These are phyloP conservation scores for Erythrocercus mccallii DNA, from an alignment of 2,113 vertebrate species.

Conservation along the genomic window DNA sequence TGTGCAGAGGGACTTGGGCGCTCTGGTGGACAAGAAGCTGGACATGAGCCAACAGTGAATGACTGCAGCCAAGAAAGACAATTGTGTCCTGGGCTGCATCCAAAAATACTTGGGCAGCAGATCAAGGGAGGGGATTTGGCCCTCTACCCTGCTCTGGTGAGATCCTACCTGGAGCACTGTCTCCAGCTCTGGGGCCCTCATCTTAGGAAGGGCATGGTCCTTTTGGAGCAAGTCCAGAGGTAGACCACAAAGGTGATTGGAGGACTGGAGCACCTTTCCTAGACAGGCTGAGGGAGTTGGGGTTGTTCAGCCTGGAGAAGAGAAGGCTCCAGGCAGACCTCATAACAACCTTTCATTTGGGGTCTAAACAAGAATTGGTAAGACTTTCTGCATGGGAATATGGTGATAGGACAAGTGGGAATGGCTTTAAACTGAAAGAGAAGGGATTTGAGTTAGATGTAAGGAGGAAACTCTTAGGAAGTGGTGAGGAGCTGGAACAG, in stretches of 20 bases:
- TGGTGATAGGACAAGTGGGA: neutral
- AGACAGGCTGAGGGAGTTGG: neutral
- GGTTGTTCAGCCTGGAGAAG: neutral
- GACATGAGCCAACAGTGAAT: neutral
- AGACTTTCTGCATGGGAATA: neutral
- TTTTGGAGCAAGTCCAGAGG: neutral
- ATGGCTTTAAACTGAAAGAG: neutral
- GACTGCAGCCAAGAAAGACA: neutral
- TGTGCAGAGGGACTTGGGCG: neutral
- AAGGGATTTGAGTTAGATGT: neutral
- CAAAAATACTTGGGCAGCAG: neutral
- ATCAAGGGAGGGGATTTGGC: accelerated
- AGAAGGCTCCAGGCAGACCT: neutral
- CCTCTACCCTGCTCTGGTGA: neutral
- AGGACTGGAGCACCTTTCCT: neutral
- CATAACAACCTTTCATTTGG: neutral
- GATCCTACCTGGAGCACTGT: neutral
- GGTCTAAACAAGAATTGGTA: neutral
- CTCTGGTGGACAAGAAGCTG: neutral
- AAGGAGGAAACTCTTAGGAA: neutral
- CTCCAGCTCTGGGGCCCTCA: neutral
- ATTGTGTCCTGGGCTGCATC: neutral
- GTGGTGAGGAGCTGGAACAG: neutral
- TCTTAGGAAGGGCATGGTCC: neutral
- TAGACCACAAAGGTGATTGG: neutral